phyloP scores from a whole-genome alignment of 2,888 invertebrate species.

The Oegoconia quadripuncta region DNA sequence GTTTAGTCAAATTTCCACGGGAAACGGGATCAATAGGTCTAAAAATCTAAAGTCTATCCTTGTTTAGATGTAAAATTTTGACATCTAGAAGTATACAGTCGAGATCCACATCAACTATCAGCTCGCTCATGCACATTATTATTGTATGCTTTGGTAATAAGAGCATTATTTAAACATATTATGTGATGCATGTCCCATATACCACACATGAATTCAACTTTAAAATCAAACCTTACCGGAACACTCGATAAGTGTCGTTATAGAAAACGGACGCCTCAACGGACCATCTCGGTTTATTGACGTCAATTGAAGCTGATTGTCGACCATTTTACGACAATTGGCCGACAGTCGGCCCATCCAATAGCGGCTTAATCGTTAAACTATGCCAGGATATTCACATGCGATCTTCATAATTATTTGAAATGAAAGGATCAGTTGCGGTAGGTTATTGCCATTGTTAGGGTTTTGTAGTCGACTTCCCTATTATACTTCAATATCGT shows the following conservation, averaged over 20 bases:
- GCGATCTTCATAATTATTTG: conserved; percentile 57
- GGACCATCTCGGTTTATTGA: conserved; percentile 61
- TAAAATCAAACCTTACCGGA: conserved; percentile 13
- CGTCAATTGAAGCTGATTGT: conserved; percentile 72
- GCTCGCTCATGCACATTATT: too few species aligned
- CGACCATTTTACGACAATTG: conserved; percentile 71
- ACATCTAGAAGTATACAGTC: too few species aligned
- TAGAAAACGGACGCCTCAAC: conserved; percentile 32
- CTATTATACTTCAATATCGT: too few species aligned
- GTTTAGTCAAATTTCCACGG: too few species aligned
- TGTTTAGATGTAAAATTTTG: too few species aligned
- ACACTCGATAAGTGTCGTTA: conserved; percentile 27
- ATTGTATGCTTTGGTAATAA: too few species aligned
- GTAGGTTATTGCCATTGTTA: conserved; percentile 37
- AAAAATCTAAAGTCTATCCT: too few species aligned
- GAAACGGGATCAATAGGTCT: too few species aligned
- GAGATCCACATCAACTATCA: too few species aligned
- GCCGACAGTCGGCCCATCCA: conserved; percentile 34
- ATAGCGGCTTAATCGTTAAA: conserved; percentile 49
- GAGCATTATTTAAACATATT: too few species aligned
- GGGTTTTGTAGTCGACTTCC: too few species aligned
- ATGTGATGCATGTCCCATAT: too few species aligned
- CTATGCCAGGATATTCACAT: conserved; percentile 65
- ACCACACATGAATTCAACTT: not conserved
- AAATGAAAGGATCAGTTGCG: conserved; percentile 50